Evolutionary conservation across 2,113 vertebrate species (phyloP).

Genomic region (Etheostoma cragini): DNA sequence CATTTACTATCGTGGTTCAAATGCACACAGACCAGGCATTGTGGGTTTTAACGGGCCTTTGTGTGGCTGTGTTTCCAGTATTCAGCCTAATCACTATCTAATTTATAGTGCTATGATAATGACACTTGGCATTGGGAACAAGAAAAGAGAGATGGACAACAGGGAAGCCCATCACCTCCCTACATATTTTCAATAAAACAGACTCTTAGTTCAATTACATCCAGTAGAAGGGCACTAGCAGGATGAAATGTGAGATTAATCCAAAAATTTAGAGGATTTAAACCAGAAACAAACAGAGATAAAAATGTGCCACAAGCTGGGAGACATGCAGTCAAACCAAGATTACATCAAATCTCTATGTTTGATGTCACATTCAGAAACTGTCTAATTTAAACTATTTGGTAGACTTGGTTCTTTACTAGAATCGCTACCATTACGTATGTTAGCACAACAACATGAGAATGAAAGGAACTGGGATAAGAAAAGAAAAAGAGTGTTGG

Average conservation of each 20-base stretch:
- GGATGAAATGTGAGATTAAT: conserved; percentile 34
- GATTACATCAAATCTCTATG: conserved; percentile 7
- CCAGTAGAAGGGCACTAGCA: conserved; percentile 44
- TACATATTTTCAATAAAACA: conserved; percentile 60
- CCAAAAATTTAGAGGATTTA: conserved; percentile 25
- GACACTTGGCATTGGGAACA: conserved; percentile 74
- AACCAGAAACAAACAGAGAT: conserved; percentile 28
- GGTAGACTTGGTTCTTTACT: not conserved
- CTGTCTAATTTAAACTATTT: not conserved
- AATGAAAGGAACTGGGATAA: conserved; percentile 14
- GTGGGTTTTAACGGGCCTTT: conserved; percentile 49
- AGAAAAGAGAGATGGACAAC: conserved; percentile 63
- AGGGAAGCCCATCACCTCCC: conserved; percentile 63
- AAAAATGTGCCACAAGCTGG: not conserved
- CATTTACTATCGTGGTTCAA: conserved; percentile 69
- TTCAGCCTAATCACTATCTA: conserved; percentile 80
- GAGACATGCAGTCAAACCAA: conserved; percentile 2
- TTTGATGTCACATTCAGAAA: conserved; percentile 10
- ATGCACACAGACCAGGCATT: conserved; percentile 58
- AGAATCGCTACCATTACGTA: not conserved
- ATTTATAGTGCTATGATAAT: conserved; percentile 80
- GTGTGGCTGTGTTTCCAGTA: conserved; percentile 53
- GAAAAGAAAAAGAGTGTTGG: not conserved
- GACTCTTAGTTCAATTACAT: conserved; percentile 75
- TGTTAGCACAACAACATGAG: not conserved